Evolutionary conservation across 2,113 vertebrate species (phyloP).

Genomic region (Campylorhamphus procurvoides): DNA sequence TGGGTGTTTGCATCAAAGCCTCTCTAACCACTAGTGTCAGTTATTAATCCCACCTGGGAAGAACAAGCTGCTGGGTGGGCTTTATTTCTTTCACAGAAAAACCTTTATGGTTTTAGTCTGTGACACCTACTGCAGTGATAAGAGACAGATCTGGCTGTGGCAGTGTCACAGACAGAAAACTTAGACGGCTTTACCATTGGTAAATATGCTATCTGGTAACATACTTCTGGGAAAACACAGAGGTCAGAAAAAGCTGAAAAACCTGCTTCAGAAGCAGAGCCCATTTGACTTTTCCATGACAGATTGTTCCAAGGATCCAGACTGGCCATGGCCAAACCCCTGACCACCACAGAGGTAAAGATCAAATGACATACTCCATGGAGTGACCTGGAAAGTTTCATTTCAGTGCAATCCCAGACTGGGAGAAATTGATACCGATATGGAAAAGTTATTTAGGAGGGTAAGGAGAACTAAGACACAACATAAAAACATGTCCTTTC

Average conservation of each 20-base stretch:
- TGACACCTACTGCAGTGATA: background rate
- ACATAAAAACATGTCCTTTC: background rate
- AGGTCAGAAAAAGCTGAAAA: background rate
- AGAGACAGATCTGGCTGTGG: background rate
- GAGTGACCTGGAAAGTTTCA: background rate
- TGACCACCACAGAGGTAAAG: background rate
- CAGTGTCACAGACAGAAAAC: background rate
- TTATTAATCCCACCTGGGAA: background rate
- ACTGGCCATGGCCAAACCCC: background rate
- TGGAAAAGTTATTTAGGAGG: background rate
- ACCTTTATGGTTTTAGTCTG: fast-evolving
- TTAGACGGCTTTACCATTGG: background rate
- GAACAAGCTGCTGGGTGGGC: background rate
- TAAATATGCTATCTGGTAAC: background rate
- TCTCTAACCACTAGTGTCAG: background rate
- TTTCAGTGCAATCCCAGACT: background rate
- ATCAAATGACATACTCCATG: background rate
- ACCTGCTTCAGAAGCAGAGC: background rate
- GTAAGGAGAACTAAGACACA: background rate
- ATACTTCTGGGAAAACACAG: background rate
- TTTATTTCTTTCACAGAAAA: background rate
- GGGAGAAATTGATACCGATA: background rate
- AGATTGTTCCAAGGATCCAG: background rate
- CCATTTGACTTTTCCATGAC: background rate
- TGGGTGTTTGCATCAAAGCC: background rate